Evolutionary conservation across 2,113 vertebrate genomes (phyloP).

Genomic region (Cyphomyrus plagiostoma): DNA sequence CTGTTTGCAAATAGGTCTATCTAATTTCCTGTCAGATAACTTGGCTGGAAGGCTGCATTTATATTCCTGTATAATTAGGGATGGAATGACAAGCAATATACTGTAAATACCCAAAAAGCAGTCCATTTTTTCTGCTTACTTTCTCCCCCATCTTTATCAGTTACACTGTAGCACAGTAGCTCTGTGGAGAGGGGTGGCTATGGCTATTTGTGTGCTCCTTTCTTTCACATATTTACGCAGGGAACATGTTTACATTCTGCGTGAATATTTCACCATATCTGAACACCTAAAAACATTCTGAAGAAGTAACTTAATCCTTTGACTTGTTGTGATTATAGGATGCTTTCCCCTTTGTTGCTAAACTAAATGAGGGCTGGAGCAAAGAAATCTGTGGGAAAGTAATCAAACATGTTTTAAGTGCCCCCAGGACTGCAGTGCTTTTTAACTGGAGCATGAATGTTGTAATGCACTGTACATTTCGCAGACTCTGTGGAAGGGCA

Average conservation of each 20-base stretch:
- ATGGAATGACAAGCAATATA: constrained; percentile 25
- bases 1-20: constrained; percentile 30
- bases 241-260: not conserved
- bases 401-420: not conserved
- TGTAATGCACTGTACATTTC: too few species aligned
- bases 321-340: not conserved
- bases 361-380: not conserved
- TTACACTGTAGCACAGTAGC: not conserved
- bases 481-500: too few species aligned
- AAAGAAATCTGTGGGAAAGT: not conserved
- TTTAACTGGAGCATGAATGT: not conserved
- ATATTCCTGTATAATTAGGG: constrained; percentile 33
- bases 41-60: constrained; percentile 25
- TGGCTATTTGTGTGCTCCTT: not conserved
- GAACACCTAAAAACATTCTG: not conserved
- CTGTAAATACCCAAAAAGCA: constrained; percentile 7
- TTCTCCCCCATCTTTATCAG: not conserved
- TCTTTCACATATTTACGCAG: not conserved
- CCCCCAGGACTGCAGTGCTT: not conserved
- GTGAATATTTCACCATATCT: not conserved
- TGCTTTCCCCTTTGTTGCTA: not conserved
- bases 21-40: constrained; percentile 35
- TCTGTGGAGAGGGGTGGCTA: not conserved
- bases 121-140: constrained; percentile 16
- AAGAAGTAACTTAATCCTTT: not conserved